These are phyloP conservation scores for Hetaerina titia DNA, from an alignment of 2,888 invertebrate species.

Conservation along the genomic window DNA sequence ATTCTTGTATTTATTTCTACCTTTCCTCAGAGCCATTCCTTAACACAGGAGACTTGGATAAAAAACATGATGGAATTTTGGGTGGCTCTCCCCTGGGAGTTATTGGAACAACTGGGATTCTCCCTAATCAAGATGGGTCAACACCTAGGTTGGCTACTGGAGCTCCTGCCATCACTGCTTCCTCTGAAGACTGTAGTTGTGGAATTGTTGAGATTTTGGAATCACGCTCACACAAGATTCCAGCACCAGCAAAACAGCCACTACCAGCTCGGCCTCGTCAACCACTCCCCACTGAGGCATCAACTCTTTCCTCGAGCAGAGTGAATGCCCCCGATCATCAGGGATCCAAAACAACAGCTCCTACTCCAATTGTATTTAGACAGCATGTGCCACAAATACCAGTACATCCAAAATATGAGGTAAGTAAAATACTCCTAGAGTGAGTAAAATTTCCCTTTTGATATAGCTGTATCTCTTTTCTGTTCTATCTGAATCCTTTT, in stretches of 20 bases:
- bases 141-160: slow-evolving; percentile 66
- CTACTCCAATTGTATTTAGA: slow-evolving; percentile 55
- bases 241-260: slow-evolving; percentile 53
- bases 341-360: slow-evolving; percentile 25
- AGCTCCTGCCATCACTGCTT: slow-evolving; percentile 68
- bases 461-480: background rate
- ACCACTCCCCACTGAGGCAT: slow-evolving; percentile 33
- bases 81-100: slow-evolving; percentile 58
- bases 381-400: slow-evolving; percentile 54
- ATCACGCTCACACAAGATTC: slow-evolving; percentile 77
- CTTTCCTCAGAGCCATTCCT: slow-evolving; percentile 80
- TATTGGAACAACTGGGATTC: slow-evolving; percentile 74
- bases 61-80: slow-evolving; percentile 53
- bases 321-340: background rate
- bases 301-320: slow-evolving; percentile 25
- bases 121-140: slow-evolving; percentile 56
- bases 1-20: background rate
- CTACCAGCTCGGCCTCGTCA: slow-evolving; percentile 51
- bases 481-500: background rate
- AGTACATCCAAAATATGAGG: slow-evolving; percentile 54
- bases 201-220: slow-evolving; percentile 84
- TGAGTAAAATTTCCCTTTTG: too few relatives aligned
- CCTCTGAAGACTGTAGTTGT: slow-evolving; percentile 84
- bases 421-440: background rate
- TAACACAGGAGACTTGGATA: slow-evolving; percentile 74